Percentiles rank a stretch among this genome's conserved stretches.
These are phyloP conservation scores for Hexactinellida sp. DNA, from an alignment of 37 sponge, comb jelly and placozoan species.

Conservation along the genomic window DNA sequence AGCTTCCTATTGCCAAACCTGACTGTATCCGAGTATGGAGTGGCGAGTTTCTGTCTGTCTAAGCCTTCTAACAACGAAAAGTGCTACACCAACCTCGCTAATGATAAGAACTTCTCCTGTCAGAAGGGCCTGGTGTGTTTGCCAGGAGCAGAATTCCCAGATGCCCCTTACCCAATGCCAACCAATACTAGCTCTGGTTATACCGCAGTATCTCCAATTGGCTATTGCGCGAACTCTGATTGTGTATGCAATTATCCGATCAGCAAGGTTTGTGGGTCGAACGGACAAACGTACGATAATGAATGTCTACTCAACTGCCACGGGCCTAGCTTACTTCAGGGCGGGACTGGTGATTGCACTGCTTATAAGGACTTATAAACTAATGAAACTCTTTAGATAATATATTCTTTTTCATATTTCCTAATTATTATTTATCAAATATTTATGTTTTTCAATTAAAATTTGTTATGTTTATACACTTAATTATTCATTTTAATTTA, in stretches of 20 bases:
- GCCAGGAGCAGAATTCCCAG: conserved; percentile 6
- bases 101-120: background rate
- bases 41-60: background rate
- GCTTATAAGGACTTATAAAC: background rate
- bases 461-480: background rate
- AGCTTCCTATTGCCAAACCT: background rate
- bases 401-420: background rate
- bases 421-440: background rate
- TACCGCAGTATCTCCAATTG: background rate
- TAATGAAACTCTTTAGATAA: background rate
- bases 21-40: background rate
- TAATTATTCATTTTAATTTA: background rate
- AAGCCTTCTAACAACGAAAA: background rate
- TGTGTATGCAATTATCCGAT: background rate
- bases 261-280: background rate
- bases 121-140: background rate
- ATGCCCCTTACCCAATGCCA: background rate
- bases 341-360: background rate
- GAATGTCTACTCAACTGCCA: background rate
- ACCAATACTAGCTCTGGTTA: background rate
- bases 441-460: background rate
- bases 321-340: background rate
- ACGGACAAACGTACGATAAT: background rate
- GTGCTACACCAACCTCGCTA: background rate
- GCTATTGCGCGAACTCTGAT: background rate